phyloP scores from a whole-genome alignment of 1,140 invertebrate genomes.

The Triops cancriformis region DNA sequence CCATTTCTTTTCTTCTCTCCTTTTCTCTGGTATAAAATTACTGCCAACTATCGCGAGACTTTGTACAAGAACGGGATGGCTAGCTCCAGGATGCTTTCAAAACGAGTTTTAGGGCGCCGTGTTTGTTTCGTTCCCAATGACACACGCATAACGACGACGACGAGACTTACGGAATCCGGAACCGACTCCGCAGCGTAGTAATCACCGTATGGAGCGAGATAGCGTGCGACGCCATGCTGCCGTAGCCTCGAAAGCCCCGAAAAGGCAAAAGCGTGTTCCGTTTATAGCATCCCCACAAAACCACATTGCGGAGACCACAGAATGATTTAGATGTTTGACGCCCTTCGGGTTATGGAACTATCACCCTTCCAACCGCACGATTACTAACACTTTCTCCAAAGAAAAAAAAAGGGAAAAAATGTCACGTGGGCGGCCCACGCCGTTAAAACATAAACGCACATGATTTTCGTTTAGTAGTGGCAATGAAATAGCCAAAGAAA shows the following conservation, averaged over 20 bases:
- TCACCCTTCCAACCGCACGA: neutral
- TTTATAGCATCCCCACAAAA: neutral
- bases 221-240: neutral
- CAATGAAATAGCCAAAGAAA: neutral
- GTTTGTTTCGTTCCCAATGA: neutral
- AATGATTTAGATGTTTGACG: neutral
- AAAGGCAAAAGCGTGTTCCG: neutral
- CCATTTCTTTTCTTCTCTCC: too few species aligned
- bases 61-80: neutral
- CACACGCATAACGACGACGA: neutral
- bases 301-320: neutral
- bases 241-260: neutral
- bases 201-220: neutral
- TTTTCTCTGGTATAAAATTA: too few species aligned
- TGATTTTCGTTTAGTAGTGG: neutral
- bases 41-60: too few species aligned
- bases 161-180: conserved; percentile 8
- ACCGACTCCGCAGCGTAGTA: neutral
- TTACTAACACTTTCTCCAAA: neutral
- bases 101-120: neutral
- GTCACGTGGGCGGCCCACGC: neutral
- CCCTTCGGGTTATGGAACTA: neutral
- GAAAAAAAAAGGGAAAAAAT: neutral
- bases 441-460: neutral
- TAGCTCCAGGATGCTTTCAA: neutral